Base-by-base conservation (phyloP, 1,140 invertebrate genomes). In the Lordiphosa clarofinis region DNA sequence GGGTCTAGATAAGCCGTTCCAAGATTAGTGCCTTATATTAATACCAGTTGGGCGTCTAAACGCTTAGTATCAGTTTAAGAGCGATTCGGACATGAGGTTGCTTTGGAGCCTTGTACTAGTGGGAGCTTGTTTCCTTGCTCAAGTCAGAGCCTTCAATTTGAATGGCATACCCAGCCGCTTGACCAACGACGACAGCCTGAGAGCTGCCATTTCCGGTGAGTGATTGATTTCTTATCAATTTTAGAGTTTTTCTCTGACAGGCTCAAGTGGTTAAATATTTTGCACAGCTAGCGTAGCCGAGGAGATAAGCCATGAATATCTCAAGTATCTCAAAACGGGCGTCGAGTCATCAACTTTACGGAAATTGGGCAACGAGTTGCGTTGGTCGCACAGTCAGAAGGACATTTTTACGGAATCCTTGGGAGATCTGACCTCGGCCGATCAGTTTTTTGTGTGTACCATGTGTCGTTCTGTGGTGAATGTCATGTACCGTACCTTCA, bases 401-500 rank as follows among this genome's bases (percentile, higher is more conserved):
- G 62, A 62, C 9, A 86, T 86, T n/a, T 86, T 86, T 15, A 86
- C 69, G 0, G 52, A 79, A 7, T 53, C 73, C 1, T 1, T 86
- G 47, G 61, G 46, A 10, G 79, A 86, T 9, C 15, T 86, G 6
- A 60, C 52, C 5, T 24, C 62, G 0, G 15, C 36, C 0, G 75
- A 86, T 69, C 72, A 76, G 55, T 75, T 49, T 28, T 56, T 90
- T 4, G 88, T 90, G 6, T 93, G 92, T 55, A 82, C 90, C 12
- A 46, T 91, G 42, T 93, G 92, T 49, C 87, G 90, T 1, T 89
- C 90, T 19, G 56, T 89, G 4, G 66, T 91, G 4, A 84, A 78
- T 33, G 76, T 89, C 3, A 56, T 91, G 0, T 78, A 91, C 0
- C 54, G 86, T 13, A 73, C 89, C 0, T 75, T 91, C 10, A 62